Base-by-base conservation (phyloP, 2,113 vertebrate species). In the Leptobrachium ailaonicum region DNA sequence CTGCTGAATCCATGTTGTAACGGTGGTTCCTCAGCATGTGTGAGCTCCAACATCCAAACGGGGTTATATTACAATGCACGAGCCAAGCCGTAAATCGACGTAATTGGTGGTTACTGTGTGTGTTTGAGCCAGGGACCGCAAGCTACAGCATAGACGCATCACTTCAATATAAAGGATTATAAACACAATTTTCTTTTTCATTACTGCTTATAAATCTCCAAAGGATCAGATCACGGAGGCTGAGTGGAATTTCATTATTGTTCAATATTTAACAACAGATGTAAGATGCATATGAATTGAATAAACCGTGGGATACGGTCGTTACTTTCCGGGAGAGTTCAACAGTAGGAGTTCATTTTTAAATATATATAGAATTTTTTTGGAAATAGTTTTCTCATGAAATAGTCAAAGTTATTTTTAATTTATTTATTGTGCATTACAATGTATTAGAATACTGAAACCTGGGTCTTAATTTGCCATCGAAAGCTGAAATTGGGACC, bases 41-140 rank as follows among this genome's bases (percentile, higher is more conserved):
- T 75, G 79, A 81, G 67, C 76, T 82, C 80, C 74, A 64, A 66
- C 42, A 72, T 85, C 80, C 58, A 75, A 80, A 85, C 81, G 86
- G 76, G 82, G 82, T 86, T 81, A 85, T 83, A 85, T 82, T 81
- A 85, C 80, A 69, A 41, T 76, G 58, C 0, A 0, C 82, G 79
- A 75, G 80, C 44, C 78, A 77, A 84, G 78, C 76, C 50, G 84
- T 87, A 86, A 87, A 89, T 87, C 82, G 85, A 82, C 82, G 45
- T 86, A 82, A 85, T 77, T 77, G 74, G 82, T 85, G 82, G 83
- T 71, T 86, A 82, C 83, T 74, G 83, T 71, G 83, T 82, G 74
- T 83, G 82, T 47, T 85, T 84, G 83, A 82, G 84, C 77, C 73
- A 67, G 79, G 84, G 10, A 77, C 75, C 47, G 82, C 75, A 69